These are phyloP conservation scores for human DNA, from an alignment of 2,113 vertebrate species.

Conservation along the genomic window DNA sequence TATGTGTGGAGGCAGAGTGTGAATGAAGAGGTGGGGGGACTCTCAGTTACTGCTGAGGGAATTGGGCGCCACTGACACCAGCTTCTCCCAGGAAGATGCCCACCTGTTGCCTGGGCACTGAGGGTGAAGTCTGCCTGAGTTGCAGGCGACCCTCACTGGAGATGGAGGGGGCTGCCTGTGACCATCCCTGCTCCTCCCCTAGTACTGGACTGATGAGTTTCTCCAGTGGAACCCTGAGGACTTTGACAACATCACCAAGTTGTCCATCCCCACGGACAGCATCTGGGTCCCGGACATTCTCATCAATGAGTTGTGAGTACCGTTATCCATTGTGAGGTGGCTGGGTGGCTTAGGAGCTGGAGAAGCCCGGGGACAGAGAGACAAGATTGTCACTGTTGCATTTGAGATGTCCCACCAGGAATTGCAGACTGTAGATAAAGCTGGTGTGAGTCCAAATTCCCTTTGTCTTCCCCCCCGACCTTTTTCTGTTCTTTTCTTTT, in stretches of 20 bases:
- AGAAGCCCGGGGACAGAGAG: fast-evolving
- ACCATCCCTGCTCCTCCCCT: not conserved
- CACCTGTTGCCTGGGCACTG: not conserved
- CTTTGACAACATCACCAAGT: conserved; percentile 93
- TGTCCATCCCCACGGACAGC: conserved; percentile 92
- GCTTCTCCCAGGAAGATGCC: not conserved
- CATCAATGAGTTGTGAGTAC: conserved; percentile 98
- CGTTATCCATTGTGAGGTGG: fast-evolving
- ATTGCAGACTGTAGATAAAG: not conserved
- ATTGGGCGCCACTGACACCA: not conserved
- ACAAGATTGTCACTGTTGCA: fast-evolving
- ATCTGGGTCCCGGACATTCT: conserved; percentile 98
- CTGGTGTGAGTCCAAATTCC: not conserved
- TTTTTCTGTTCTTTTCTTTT: not conserved
- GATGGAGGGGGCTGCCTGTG: not conserved
- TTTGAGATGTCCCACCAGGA: not conserved
- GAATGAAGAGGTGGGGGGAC: no score
- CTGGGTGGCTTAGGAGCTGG: fast-evolving
- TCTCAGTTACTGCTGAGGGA: not conserved
- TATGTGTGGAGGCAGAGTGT: fast-evolving
- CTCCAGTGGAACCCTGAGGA: conserved; percentile 92
- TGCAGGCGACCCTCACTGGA: fast-evolving
- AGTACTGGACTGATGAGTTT: conserved; percentile 97
- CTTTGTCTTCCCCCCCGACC: not conserved
- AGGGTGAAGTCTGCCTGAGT: not conserved